Evolutionary conservation across 2,797 vertebrate genomes (phyloP).

Genomic region (Sphenodon punctatus): DNA sequence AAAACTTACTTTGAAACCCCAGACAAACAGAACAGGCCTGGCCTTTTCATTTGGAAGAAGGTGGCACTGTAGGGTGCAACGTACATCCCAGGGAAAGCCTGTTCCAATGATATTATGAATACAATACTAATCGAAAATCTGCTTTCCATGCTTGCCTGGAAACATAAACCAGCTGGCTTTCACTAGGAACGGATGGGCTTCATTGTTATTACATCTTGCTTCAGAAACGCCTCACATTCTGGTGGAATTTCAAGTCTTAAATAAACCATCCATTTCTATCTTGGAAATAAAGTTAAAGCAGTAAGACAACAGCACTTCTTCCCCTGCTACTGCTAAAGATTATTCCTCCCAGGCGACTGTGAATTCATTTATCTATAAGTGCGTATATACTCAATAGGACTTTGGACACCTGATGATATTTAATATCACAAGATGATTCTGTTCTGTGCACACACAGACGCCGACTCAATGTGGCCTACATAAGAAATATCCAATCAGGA

Average conservation of each 20-base stretch:
- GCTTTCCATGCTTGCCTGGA: background rate
- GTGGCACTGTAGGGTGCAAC: background rate
- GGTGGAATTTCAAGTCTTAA: background rate
- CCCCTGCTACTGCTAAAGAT: background rate
- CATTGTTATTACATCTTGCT: background rate
- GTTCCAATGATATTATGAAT: slow-evolving; percentile 6
- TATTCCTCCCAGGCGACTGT: background rate
- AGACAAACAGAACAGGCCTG: background rate
- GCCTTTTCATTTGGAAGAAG: background rate
- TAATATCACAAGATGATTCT: slow-evolving; percentile 20
- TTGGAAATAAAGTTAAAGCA: background rate
- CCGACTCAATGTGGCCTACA: slow-evolving; percentile 19
- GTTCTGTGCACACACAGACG: background rate
- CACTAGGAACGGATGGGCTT: background rate
- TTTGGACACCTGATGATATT: slow-evolving; percentile 4
- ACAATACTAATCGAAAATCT: background rate
- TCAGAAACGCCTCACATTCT: background rate
- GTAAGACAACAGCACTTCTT: background rate
- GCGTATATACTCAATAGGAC: background rate
- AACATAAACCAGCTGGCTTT: slow-evolving; percentile 24
- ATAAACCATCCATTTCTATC: background rate
- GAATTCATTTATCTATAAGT: background rate
- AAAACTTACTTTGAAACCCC: background rate
- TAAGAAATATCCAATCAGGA: slow-evolving; percentile 39
- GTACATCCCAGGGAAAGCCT: background rate